Evolutionary conservation across 2,888 invertebrate genomes (phyloP).

Genomic region (Eupsilia transversa): DNA sequence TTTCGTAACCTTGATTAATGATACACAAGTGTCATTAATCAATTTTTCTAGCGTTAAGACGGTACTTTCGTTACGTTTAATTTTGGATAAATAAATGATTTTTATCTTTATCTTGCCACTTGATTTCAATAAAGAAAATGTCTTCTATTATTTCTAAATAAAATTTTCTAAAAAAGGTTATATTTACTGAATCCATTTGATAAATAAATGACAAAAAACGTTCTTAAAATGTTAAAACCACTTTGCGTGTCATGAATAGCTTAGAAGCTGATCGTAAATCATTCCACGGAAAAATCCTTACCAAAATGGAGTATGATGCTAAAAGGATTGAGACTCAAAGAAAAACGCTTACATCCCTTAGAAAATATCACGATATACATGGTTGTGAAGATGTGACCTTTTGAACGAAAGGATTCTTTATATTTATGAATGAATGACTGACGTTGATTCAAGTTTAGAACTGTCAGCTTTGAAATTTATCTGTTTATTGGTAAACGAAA

Average conservation of each 20-base stretch:
- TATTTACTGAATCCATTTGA: conserved; percentile 2
- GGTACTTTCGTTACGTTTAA: neutral
- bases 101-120: neutral
- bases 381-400: conserved; percentile 43
- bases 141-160: neutral
- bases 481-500: neutral
- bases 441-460: conserved; percentile 11
- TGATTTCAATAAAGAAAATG: neutral
- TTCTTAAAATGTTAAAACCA: conserved; percentile 45
- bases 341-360: conserved; percentile 38
- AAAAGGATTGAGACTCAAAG: conserved; percentile 48
- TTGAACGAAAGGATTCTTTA: conserved; percentile 1
- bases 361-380: conserved; percentile 20
- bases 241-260: conserved; percentile 49
- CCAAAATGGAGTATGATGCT: conserved; percentile 37
- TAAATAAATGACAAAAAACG: conserved; percentile 27
- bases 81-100: no score
- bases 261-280: conserved; percentile 56
- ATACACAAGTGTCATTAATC: neutral
- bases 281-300: conserved; percentile 47
- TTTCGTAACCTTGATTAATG: neutral
- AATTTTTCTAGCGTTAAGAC: neutral
- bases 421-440: conserved; percentile 15
- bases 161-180: neutral
- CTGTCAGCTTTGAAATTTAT: conserved; percentile 11